Conservation (phyloP, 2,888 invertebrate genomes). For the Agonopterix arenella region DNA sequence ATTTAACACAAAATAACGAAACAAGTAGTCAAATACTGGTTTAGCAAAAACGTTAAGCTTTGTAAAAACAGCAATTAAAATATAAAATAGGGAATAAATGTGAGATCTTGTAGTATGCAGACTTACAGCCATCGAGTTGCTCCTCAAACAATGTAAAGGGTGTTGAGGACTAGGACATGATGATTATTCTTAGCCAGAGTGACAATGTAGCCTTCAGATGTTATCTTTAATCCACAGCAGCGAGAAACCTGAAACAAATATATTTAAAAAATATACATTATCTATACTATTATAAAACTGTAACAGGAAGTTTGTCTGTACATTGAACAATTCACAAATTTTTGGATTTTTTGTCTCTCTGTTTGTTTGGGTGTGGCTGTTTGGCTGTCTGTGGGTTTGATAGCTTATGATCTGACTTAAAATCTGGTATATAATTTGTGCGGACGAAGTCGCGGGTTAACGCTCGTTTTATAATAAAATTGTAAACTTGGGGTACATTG, state of each 20-base stretch:
- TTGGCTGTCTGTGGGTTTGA: too few relatives aligned
- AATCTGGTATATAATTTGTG: too few relatives aligned
- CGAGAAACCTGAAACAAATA: conserved; percentile 89
- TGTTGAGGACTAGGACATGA: conserved; percentile 97
- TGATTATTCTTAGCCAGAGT: conserved; percentile 99
- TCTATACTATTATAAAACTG: too few relatives aligned
- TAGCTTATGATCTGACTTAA: too few relatives aligned
- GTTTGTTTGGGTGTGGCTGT: too few relatives aligned
- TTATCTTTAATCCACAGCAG: conserved; percentile 98
- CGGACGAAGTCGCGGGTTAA: too few relatives aligned
- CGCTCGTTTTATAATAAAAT: too few relatives aligned
- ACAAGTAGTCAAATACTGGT: conserved; percentile 74
- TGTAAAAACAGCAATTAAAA: conserved; percentile 74
- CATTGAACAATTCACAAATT: too few relatives aligned
- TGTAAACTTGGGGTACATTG: too few relatives aligned
- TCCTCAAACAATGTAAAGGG: conserved; percentile 93
- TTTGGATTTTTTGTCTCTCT: too few relatives aligned
- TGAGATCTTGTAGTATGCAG: conserved; percentile 77
- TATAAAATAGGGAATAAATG: conserved; percentile 76
- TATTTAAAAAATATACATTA: not conserved
- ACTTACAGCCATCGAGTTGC: conserved; percentile 73
- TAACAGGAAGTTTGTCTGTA: too few relatives aligned
- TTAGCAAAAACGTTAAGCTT: conserved; percentile 75
- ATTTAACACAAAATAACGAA: conserved; percentile 69
- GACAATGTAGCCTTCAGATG: conserved; percentile 96